Evolutionary conservation across 1,140 invertebrate genomes (phyloP), one percentile per base, ranked within the genome.

Genomic region (Penaeus indicus): DNA sequence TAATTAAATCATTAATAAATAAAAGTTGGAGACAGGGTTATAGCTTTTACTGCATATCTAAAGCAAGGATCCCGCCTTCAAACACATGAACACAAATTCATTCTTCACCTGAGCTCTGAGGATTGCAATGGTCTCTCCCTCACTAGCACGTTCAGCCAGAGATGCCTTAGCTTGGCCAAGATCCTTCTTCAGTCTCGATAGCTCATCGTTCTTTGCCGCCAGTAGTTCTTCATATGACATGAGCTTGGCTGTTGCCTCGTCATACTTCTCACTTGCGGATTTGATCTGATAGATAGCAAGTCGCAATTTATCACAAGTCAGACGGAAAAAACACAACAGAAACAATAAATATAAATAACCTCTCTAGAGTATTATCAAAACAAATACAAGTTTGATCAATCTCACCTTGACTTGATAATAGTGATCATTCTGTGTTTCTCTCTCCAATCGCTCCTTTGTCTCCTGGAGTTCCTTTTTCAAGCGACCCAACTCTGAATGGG

Each of bases 231-330:
- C 91, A 86, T 89, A 89, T 13, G 89, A 91, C 77, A 91, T 75
- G 7, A 91, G 79, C 78, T 91, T 91, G 60, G 90, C 91, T n/a
- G 90, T 91, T 47, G 90, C 85, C 47, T 89, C 89, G 89, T 91
- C 91, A 78, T 91, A 80, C 64, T 91, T 85, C 79, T 91, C 91
- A 80, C 85, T 88, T 21, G 91, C 89, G 47, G 80, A 85, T 82
- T 90, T 89, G 42, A 90, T 90, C 89, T 91, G 89, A 69, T 60
- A 13, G 63, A 79, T 61, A 13, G 27, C 22, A 82, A 27, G 27
- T 63, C 18, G 38, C 22, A 3, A 62, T 27, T n/a, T 61, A 21
- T 27, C 22, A 67, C 13, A 27, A 80, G 38, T 27, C 8, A 27
- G n/a, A n/a, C 10, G 16, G 21, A n/a, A 61, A 22, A 80, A 22